Percentiles rank a stretch among this genome's conserved stretches.
These are phyloP conservation scores for Congeria kusceri DNA, from an alignment of 2,888 invertebrate species.

Conservation along the genomic window DNA sequence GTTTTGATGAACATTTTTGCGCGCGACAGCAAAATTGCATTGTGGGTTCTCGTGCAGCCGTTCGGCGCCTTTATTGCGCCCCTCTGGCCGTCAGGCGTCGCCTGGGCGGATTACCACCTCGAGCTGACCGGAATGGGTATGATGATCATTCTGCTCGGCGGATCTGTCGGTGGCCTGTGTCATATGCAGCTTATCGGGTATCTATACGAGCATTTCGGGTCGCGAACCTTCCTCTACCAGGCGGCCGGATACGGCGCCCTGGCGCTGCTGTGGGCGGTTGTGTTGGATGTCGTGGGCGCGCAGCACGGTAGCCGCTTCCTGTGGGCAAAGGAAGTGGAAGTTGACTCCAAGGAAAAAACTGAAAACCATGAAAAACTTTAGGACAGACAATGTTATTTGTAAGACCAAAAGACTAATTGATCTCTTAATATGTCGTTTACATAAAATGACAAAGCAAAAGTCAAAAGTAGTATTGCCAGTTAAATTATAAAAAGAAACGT, in stretches of 20 bases:
- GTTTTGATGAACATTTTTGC: constrained; percentile 64
- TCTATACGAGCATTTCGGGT: constrained; percentile 65
- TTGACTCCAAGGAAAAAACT: no score
- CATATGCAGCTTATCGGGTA: constrained; percentile 64
- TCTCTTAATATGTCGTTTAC: no score
- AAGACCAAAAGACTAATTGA: no score
- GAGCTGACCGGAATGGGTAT: constrained; percentile 69
- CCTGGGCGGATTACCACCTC: constrained; percentile 71
- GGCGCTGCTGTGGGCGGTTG: constrained; percentile 35
- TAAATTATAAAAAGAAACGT: no score
- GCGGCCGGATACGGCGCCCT: constrained; percentile 54
- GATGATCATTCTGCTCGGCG: constrained; percentile 62
- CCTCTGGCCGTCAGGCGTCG: constrained; percentile 69
- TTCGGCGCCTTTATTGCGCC: constrained; percentile 66
- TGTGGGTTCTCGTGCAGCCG: constrained; percentile 67
- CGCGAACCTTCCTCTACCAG: constrained; percentile 65
- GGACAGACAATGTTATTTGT: no score
- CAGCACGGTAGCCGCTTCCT: constrained; percentile 56
- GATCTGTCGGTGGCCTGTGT: constrained; percentile 64
- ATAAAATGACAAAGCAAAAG: no score
- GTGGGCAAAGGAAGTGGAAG: not conserved
- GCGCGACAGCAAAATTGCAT: constrained; percentile 32
- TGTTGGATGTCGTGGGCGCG: constrained; percentile 47
- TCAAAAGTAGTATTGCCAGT: no score
- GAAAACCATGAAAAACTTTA: no score